Base-by-base conservation (phyloP, 2,113 vertebrate species). In the Nothoprocta perdicaria region DNA sequence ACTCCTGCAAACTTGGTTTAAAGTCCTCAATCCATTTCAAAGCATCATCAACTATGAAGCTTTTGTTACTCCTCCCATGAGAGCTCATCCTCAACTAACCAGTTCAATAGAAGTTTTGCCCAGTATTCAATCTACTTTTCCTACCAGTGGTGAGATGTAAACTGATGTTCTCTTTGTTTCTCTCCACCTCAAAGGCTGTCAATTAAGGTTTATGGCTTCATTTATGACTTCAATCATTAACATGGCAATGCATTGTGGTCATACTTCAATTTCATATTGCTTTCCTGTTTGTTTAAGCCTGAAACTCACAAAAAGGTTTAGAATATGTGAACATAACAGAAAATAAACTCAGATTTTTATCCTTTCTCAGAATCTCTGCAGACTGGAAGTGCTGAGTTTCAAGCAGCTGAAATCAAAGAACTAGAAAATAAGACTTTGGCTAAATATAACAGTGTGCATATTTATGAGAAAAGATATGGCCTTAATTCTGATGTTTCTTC, bases 341-440 rank as follows among this genome's bases (percentile, higher is more conserved):
- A 84, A 74, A 21, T 9, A 93, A 57, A 75, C 27, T 8, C n/a
- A 41, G 62, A 75, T 67, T 79, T 89, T 80, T 90, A 78, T 61
- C 52, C 69, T 94, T 92, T 92, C 86, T 87, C 41, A 92, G 77
- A 89, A 91, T 63, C 63, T 91, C 48, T 85, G 53, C 45, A 84
- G 53, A 62, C 22, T 58, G 50, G 77, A 93, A 93, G 12, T 81
- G 86, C 86, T 88, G 94, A 86, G 74, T 91, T 91, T 94, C 77
- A 80, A 29, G 46, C 22, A 91, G 71, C 46, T 88, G 90, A 94
- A 94, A 89, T 90, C 80, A 93, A 94, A 92, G 88, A 88, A 89
- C 26, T 48, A 83, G 76, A 92, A 92, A 93, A 35, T 38, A 86
- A 92, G 43, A 69, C 58, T 80, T 46, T 81, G 40, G 53, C 66